Evolutionary conservation across 2,113 vertebrate species (phyloP).

Genomic region (Sturnus vulgaris): DNA sequence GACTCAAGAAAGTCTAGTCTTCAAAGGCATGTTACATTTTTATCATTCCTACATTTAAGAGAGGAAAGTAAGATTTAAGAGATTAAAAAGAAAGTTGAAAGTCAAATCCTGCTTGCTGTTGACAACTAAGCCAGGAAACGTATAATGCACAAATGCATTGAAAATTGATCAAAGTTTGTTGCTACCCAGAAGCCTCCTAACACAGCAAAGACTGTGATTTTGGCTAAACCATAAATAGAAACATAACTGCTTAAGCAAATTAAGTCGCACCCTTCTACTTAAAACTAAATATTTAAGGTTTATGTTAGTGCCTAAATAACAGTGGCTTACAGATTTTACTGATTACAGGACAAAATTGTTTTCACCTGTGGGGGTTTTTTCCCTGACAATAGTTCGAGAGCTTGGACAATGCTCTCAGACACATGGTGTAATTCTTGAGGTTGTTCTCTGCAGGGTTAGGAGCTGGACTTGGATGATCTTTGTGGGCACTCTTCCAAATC

Average conservation of each 20-base stretch:
- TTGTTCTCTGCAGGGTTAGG: background rate
- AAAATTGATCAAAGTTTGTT: background rate
- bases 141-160: background rate
- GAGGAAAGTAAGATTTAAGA: background rate
- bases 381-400: background rate
- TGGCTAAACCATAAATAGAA: background rate
- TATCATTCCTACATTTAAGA: background rate
- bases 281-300: background rate
- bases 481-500: background rate
- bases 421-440: background rate
- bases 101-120: background rate
- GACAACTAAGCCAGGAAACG: background rate
- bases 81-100: constrained; percentile 1
- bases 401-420: background rate
- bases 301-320: background rate
- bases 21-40: background rate
- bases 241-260: background rate
- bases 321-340: background rate
- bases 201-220: background rate
- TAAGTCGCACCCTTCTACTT: background rate
- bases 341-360: background rate
- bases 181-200: background rate
- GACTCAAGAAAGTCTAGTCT: background rate
- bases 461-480: background rate
- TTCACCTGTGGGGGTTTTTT: background rate